Conservation (phyloP, 2,888 invertebrate species). For the Odontomyia ornata region DNA sequence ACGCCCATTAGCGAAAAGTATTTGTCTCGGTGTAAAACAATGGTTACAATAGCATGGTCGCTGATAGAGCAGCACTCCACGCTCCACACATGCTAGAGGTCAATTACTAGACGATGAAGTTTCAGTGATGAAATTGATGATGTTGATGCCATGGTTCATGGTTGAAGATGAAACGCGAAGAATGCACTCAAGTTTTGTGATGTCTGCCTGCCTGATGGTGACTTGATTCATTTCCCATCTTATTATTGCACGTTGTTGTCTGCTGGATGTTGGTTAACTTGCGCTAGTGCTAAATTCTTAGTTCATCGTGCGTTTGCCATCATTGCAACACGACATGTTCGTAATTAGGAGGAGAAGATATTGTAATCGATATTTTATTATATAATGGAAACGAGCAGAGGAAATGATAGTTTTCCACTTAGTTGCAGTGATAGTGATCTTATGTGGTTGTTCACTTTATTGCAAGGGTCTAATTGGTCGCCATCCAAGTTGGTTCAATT, state of each 20-base stretch:
- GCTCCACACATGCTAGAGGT: conserved; percentile 11
- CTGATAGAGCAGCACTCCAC: background rate
- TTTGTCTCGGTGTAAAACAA: conserved; percentile 42
- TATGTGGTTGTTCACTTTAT: background rate
- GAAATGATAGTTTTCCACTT: conserved; percentile 15
- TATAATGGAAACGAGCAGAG: conserved; percentile 37
- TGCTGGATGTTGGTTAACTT: background rate
- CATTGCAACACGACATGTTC: conserved; percentile 36
- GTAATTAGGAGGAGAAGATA: conserved; percentile 43
- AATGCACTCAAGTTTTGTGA: conserved; percentile 1
- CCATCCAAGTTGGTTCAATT: background rate
- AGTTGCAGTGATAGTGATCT: conserved; percentile 24
- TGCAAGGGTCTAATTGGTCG: background rate
- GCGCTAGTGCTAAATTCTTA: conserved; percentile 20
- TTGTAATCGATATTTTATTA: conserved; percentile 48
- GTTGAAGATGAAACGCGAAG: background rate
- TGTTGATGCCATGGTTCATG: conserved; percentile 39
- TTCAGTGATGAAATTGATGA: conserved; percentile 29
- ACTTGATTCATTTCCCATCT: background rate
- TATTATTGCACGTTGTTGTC: background rate
- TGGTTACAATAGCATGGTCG: conserved; percentile 9
- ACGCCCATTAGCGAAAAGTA: conserved; percentile 44
- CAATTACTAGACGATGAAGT: conserved; percentile 29
- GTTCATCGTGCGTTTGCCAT: conserved; percentile 14
- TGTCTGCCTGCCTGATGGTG: background rate